These are phyloP conservation scores for Ennomos quercinarius DNA, from an alignment of 2,888 invertebrate species.

Conservation along the genomic window DNA sequence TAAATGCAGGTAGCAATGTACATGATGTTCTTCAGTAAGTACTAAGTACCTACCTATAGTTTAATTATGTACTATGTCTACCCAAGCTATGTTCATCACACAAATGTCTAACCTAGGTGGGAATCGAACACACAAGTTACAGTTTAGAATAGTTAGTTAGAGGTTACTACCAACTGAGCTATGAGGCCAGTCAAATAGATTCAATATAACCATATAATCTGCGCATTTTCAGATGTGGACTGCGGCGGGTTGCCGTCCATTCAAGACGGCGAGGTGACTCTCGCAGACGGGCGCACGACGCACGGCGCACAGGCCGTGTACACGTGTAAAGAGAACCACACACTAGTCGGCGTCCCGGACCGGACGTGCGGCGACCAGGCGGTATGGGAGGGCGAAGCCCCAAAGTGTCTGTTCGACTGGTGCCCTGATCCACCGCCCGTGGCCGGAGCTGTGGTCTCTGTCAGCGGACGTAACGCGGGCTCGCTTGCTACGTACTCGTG, in stretches of 20 bases:
- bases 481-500: slow-evolving; percentile 93
- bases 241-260: slow-evolving; percentile 89
- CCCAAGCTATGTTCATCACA: too few species aligned
- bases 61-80: too few species aligned
- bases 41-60: too few species aligned
- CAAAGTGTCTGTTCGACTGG: slow-evolving; percentile 94
- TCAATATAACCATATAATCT: not conserved
- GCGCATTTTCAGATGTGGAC: slow-evolving; percentile 89
- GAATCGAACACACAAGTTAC: too few species aligned
- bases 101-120: too few species aligned
- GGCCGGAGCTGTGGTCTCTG: slow-evolving; percentile 89
- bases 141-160: too few species aligned
- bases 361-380: slow-evolving; percentile 91
- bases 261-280: slow-evolving; percentile 89
- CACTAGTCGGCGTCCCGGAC: slow-evolving; percentile 90
- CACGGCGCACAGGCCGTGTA: slow-evolving; percentile 91
- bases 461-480: slow-evolving; percentile 91
- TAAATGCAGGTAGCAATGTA: too few species aligned
- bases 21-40: too few species aligned
- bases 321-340: slow-evolving; percentile 93
- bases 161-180: too few species aligned
- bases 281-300: slow-evolving; percentile 90
- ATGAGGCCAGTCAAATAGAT: too few species aligned
- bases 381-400: slow-evolving; percentile 91
- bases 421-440: slow-evolving; percentile 93